Percentiles rank a stretch among this genome's conserved stretches.
phyloP scores from a whole-genome alignment of 2,888 invertebrate genomes.

The Eupeodes latifasciatus region DNA sequence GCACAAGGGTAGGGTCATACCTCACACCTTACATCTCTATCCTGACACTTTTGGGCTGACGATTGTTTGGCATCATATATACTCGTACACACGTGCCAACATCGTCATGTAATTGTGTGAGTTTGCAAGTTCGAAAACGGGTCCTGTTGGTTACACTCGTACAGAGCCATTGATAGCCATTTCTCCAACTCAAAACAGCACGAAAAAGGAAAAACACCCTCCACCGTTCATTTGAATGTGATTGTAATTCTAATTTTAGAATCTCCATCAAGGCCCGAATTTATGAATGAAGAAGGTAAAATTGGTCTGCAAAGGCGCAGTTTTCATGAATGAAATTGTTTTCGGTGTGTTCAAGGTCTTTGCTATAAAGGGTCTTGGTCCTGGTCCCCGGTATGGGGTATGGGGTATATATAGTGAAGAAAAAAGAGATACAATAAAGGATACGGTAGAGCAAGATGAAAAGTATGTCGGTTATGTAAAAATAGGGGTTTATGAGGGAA shows the following conservation, averaged over 20 bases:
- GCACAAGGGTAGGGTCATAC: constrained; percentile 63
- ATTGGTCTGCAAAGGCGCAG: constrained; percentile 49
- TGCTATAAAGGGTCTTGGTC: neutral
- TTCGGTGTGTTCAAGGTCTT: constrained; percentile 63
- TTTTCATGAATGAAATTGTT: constrained; percentile 69
- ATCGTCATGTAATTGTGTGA: constrained; percentile 1
- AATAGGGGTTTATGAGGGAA: constrained; percentile 53
- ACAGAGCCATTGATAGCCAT: neutral
- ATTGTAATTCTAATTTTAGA: constrained; percentile 20
- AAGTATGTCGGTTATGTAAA: constrained; percentile 34
- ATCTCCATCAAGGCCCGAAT: constrained; percentile 55
- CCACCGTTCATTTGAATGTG: neutral
- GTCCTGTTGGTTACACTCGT: neutral
- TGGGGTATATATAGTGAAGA: constrained; percentile 31
- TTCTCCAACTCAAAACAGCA: constrained; percentile 50
- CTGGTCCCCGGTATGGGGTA: constrained; percentile 8
- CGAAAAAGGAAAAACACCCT: constrained; percentile 12
- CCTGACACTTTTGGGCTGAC: neutral
- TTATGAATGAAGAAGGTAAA: constrained; percentile 62
- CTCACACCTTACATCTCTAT: neutral
- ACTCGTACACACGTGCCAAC: constrained; percentile 58
- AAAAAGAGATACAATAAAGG: constrained; percentile 24
- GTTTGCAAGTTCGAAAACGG: constrained; percentile 57
- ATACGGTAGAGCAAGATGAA: constrained; percentile 10
- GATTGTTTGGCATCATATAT: constrained; percentile 37